Percentiles rank a stretch among this genome's conserved stretches.
Conservation (phyloP, 2,797 vertebrate genomes). For the Gambelia wislizenii region DNA sequence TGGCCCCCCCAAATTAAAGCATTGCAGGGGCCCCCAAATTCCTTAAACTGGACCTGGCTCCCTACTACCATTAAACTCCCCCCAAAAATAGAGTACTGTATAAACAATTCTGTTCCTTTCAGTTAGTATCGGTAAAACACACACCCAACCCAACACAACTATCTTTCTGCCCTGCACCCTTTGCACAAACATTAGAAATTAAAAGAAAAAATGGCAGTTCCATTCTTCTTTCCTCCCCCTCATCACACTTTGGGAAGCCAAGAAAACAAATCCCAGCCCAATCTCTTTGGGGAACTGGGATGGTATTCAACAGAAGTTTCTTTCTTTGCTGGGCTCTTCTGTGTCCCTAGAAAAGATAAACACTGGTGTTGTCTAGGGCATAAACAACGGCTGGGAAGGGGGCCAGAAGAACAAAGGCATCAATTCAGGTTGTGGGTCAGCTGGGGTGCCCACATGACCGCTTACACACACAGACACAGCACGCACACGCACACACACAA, state of each 20-base stretch:
- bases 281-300: neutral
- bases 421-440: constrained; percentile 45
- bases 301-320: constrained; percentile 17
- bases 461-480: too few species aligned
- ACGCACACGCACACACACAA: too few species aligned
- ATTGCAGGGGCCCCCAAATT: too few species aligned
- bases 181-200: neutral
- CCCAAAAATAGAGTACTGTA: rapidly evolving
- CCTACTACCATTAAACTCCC: neutral
- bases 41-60: too few species aligned
- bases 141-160: too few species aligned
- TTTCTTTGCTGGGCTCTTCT: constrained; percentile 51
- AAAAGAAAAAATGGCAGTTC: neutral
- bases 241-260: neutral
- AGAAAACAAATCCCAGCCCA: neutral
- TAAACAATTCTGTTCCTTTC: neutral
- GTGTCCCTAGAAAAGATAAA: constrained; percentile 40
- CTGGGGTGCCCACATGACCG: constrained; percentile 38
- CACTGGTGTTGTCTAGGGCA: constrained; percentile 51
- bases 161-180: neutral
- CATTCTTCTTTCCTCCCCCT: neutral
- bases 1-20: too few species aligned
- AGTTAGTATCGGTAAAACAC: too few species aligned
- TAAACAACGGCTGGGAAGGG: constrained; percentile 48
- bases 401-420: constrained; percentile 45